These are phyloP conservation scores for Gobius niger DNA, from an alignment of 2,113 vertebrate genomes.

Conservation along the genomic window DNA sequence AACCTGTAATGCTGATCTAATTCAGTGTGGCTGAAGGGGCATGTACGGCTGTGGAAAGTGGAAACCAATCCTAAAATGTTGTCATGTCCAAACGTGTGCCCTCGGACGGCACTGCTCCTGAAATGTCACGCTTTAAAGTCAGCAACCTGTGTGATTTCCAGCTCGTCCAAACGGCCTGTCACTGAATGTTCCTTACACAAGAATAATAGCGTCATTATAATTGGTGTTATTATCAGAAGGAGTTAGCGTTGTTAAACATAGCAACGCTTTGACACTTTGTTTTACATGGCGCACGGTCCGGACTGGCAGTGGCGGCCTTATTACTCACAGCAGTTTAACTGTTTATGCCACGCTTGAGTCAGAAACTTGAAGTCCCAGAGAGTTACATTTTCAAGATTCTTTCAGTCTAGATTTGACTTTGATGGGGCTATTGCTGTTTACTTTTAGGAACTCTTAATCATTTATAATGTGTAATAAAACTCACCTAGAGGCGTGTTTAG, in stretches of 20 bases:
- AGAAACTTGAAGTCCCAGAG: constrained; percentile 8
- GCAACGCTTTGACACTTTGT: constrained; percentile 65
- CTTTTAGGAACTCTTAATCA: no score
- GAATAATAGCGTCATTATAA: constrained; percentile 56
- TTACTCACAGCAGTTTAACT: constrained; percentile 51
- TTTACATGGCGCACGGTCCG: constrained; percentile 47
- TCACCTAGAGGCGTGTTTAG: no score
- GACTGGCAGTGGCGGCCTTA: constrained; percentile 46
- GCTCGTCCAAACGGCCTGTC: constrained; percentile 58
- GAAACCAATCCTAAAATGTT: neutral
- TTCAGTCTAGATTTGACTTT: neutral
- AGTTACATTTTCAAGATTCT: neutral
- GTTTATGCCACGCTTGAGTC: constrained; percentile 48
- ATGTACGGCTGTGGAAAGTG: neutral
- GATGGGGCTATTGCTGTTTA: no score
- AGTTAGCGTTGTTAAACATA: constrained; percentile 46
- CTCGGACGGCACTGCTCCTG: constrained; percentile 13
- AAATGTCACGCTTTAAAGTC: constrained; percentile 40
- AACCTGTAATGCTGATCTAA: no score
- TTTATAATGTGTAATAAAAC: no score
- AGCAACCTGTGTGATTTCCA: constrained; percentile 41
- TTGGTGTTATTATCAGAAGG: constrained; percentile 56
- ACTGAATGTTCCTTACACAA: constrained; percentile 49
- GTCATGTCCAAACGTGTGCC: constrained; percentile 10
- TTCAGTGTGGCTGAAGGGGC: no score